Evolutionary conservation across 2,888 invertebrate species (phyloP), one percentile per base, ranked within the genome.

Genomic region (Morpho deidamia): DNA sequence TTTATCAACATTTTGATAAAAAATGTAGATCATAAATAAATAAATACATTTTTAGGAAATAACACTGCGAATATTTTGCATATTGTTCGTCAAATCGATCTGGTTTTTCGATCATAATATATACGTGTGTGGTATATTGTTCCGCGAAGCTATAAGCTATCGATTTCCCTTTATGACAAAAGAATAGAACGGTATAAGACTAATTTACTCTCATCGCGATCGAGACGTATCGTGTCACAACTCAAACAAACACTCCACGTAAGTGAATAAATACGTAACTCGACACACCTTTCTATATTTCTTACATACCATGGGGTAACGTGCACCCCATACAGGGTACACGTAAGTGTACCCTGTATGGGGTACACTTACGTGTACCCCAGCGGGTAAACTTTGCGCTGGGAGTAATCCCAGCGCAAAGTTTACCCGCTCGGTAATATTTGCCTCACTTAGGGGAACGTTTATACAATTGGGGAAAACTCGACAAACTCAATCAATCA

Each of bases 221-320:
- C 65, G 60, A 64, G 59, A 67, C 66, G 69, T 78, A 78, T 78
- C 76, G 66, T 64, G 64, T 77, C 73, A 64, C 79, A 76, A 71
- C 71, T 78, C 81, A 77, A 79, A 78, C 76, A 79, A 71, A 66
- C 72, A 78, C 78, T 81, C 73, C 64, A 72, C 70, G 63, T 73
- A 73, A 81, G 82, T 79, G 79, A 78, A 77, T 78, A 81, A 82
- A 82, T 79, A 71, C 78, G 83, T 78, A 81, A 83, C 74, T 69
- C 71, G 71, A 83, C 67, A 76, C 64, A 63, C 67, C 58, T 62
- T 64, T 59, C 69, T 68, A 72, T 75, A 74, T 77, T 71, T 67
- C 72, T 73, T 71, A 56, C 55, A 48, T 38, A 32, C 23, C 43
- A 44, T n/a, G 50, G 43, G 42, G 50, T 37, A 50, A 37, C 35